Percentiles rank a stretch among this genome's conserved stretches.
These are phyloP conservation scores for Rhizoglyphus robini DNA, from an alignment of 1,140 invertebrate genomes.

Conservation along the genomic window DNA sequence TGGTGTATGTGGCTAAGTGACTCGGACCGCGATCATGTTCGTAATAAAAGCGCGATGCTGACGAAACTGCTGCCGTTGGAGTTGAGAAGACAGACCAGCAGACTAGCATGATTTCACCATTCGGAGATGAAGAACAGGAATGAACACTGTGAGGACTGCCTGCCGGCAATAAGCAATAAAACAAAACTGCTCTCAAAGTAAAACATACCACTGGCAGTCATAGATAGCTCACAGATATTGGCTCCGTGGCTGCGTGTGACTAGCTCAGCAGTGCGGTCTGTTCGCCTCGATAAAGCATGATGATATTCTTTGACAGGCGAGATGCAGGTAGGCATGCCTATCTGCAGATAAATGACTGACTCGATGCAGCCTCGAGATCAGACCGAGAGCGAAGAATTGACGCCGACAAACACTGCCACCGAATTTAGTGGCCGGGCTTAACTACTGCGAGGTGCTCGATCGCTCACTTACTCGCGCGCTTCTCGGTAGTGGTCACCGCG, in stretches of 20 bases:
- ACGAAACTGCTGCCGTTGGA: background rate
- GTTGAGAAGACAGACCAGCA: background rate
- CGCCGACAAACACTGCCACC: background rate
- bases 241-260: background rate
- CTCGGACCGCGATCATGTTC: background rate
- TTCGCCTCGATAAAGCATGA: background rate
- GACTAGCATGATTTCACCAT: background rate
- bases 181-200: background rate
- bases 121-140: background rate
- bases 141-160: background rate
- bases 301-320: conserved; percentile 8
- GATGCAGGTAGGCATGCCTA: conserved; percentile 10
- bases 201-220: background rate
- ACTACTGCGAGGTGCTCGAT: too few species aligned
- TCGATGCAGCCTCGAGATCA: background rate
- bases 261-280: background rate
- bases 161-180: conserved; percentile 6
- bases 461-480: too few species aligned
- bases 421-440: background rate
- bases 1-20: background rate
- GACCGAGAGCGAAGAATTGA: conserved; percentile 2
- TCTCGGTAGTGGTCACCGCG: background rate
- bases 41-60: background rate
- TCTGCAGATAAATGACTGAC: conserved; percentile 5
- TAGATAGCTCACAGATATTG: conserved; percentile 4